Conservation (phyloP, 2,888 invertebrate species). For the Xestobium rufovillosum region DNA sequence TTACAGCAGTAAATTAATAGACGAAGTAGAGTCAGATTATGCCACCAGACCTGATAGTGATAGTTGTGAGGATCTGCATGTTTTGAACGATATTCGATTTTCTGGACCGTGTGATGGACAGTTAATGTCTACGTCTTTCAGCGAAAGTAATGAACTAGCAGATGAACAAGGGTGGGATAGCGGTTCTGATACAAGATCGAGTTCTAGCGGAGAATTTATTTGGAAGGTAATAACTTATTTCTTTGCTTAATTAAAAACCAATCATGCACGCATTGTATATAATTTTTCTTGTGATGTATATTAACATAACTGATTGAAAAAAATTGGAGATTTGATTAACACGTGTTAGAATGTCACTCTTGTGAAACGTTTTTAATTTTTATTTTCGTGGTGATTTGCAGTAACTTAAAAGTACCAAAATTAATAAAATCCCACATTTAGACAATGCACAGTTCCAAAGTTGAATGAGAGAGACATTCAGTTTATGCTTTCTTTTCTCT, state of each 20-base stretch:
- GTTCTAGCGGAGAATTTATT: constrained; percentile 70
- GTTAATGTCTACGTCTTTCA: constrained; percentile 45
- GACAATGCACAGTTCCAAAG: too few species aligned
- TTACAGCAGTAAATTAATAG: constrained; percentile 19
- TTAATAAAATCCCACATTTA: too few species aligned
- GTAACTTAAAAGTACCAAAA: too few species aligned
- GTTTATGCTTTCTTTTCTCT: too few species aligned
- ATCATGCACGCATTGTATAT: neutral
- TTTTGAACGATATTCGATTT: constrained; percentile 41
- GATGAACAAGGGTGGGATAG: constrained; percentile 64
- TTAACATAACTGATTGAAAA: too few species aligned
- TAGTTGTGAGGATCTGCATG: constrained; percentile 32
- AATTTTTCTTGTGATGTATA: too few species aligned
- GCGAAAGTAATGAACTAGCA: constrained; percentile 43
- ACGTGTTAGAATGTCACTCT: too few species aligned
- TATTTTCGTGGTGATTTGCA: too few species aligned
- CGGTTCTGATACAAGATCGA: constrained; percentile 60
- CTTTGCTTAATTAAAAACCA: constrained; percentile 2
- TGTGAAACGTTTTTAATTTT: too few species aligned
- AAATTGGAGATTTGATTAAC: too few species aligned
- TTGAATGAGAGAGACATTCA: too few species aligned
- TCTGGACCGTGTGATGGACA: constrained; percentile 40
- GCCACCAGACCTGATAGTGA: constrained; percentile 22
- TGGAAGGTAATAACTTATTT: constrained; percentile 56
- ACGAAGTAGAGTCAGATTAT: constrained; percentile 17